A percentile compares a stretch with the other conserved stretches of the same genome.
These are phyloP conservation scores for Ips nitidus DNA, from an alignment of 1,140 invertebrate species.

Conservation along the genomic window DNA sequence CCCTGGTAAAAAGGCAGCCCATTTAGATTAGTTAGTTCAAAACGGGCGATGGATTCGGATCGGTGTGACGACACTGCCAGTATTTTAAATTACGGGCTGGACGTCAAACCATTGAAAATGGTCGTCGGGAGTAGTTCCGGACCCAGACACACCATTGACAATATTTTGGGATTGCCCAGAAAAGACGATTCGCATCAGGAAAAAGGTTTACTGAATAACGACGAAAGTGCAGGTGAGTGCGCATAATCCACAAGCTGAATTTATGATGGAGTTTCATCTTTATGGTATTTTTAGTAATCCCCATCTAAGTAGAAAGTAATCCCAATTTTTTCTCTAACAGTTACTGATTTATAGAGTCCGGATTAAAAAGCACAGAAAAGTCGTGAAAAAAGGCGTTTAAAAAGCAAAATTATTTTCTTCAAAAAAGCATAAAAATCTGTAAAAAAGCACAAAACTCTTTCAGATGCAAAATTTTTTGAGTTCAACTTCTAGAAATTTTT, in stretches of 20 bases:
- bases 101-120: slow-evolving; percentile 50
- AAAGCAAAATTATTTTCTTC: too few relatives aligned
- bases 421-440: too few relatives aligned
- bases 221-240: slow-evolving; percentile 50
- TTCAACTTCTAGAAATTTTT: too few relatives aligned
- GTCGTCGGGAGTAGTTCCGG: slow-evolving; percentile 47
- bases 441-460: too few relatives aligned
- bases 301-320: too few relatives aligned
- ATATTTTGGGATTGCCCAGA: slow-evolving; percentile 52
- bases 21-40: slow-evolving; percentile 46
- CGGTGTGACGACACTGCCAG: slow-evolving; percentile 49
- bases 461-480: too few relatives aligned
- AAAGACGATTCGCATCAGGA: slow-evolving; percentile 45
- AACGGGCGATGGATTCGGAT: slow-evolving; percentile 51
- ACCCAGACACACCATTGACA: slow-evolving; percentile 54
- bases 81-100: slow-evolving; percentile 47
- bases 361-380: too few relatives aligned
- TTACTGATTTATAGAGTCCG: too few relatives aligned
- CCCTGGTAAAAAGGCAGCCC: slow-evolving; percentile 36
- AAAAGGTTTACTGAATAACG: slow-evolving; percentile 47
- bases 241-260: neutral
- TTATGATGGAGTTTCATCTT: neutral
- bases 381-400: too few relatives aligned
- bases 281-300: neutral
- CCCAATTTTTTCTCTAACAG: too few relatives aligned